A percentile compares a stretch with the other conserved stretches of the same genome.
Evolutionary conservation across 2,888 invertebrate species (phyloP).

Genomic region (Ischnura elegans): DNA sequence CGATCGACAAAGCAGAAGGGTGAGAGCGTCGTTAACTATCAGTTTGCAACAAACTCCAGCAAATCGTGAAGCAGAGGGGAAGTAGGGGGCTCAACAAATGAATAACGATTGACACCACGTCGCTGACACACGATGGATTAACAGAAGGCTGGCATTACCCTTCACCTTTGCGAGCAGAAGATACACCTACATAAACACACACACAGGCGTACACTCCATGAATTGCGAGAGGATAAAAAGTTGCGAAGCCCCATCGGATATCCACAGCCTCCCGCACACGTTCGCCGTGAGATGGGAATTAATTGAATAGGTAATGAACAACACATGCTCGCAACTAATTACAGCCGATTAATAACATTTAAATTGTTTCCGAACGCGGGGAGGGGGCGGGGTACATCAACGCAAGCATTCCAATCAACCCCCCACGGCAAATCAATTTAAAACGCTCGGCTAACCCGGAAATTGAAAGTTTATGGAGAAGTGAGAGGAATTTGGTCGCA

Average conservation of each 20-base stretch:
- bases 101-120: neutral
- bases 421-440: constrained; percentile 8
- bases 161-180: neutral
- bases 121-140: neutral
- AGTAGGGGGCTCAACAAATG: neutral
- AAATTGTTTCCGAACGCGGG: neutral
- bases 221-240: neutral
- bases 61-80: no score
- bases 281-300: neutral
- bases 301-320: constrained; percentile 53
- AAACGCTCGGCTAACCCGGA: neutral
- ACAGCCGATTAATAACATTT: constrained; percentile 48
- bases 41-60: no score
- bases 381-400: neutral
- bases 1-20: no score
- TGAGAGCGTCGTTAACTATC: no score
- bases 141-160: neutral
- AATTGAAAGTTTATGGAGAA: neutral
- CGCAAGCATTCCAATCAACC: neutral
- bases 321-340: neutral
- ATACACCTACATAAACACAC: neutral
- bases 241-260: neutral
- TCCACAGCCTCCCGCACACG: neutral
- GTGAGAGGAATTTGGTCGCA: neutral
- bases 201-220: neutral